These are phyloP conservation scores for Rana temporaria DNA, from an alignment of 2,113 vertebrate species.

Conservation along the genomic window DNA sequence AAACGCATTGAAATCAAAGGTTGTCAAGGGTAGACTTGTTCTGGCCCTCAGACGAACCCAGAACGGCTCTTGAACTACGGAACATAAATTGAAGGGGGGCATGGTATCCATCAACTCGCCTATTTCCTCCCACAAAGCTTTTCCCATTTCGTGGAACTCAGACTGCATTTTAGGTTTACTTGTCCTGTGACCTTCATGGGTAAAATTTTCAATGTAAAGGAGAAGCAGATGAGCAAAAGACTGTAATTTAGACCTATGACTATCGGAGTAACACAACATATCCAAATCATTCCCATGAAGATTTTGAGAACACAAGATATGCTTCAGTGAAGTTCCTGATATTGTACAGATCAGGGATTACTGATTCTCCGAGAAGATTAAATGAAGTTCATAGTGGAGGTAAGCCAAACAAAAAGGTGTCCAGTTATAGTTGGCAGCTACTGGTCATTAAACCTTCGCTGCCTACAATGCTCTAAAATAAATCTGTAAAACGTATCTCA, in stretches of 20 bases:
- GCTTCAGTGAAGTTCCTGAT: not conserved
- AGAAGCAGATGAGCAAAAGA: not conserved
- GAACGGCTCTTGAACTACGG: no score
- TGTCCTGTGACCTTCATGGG: not conserved
- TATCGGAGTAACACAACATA: not conserved
- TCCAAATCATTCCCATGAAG: conserved; percentile 45
- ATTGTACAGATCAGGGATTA: not conserved
- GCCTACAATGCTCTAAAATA: no score
- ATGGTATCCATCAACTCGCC: no score
- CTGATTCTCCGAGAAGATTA: conserved; percentile 2
- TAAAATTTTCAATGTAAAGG: not conserved
- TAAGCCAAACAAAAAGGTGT: not conserved
- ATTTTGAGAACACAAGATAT: conserved; percentile 20
- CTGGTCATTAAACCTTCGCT: no score
- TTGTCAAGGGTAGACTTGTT: no score
- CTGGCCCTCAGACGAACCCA: no score
- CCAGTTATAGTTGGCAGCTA: no score
- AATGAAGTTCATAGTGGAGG: conserved; percentile 23
- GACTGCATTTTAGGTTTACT: not conserved
- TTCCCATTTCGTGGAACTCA: not conserved
- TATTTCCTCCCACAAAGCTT: not conserved
- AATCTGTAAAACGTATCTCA: no score
- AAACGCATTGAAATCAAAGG: no score
- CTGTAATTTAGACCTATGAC: conserved; percentile 22
- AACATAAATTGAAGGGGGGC: no score